Base-by-base conservation (phyloP, 2,797 vertebrate species). In the Melanotaenia boesemani region DNA sequence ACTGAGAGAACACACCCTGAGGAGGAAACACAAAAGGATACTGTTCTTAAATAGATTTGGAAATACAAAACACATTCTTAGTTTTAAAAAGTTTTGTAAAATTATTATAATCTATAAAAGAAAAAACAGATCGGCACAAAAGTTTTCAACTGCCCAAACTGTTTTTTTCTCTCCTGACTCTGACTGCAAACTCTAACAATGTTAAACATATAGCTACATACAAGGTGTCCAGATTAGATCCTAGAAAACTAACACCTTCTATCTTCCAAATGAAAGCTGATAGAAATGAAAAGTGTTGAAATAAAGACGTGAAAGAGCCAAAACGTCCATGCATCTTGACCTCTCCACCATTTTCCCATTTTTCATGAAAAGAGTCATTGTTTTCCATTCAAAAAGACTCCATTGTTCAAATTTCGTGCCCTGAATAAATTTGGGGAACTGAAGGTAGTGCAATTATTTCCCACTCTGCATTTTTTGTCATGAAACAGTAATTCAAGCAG, bases 321-420 rank as follows among this genome's bases (percentile, higher is more conserved):
- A 85, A 84, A 83, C 64, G 63, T 73, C 88, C 83, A 80, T 72
- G 72, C 54, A 59, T 81, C 55, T 50, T 39, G 90, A 82, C 88
- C 83, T 77, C 37, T 32, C 52, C 67, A 50, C 68, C 64, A 18
- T 61, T 7, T 41, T 67, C 56, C 76, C 30, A 52, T 76, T 48
- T 22, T 57, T 72, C 65, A 69, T 93, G 88, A 92, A 92, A 91
- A 83, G 90, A 66, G 26, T 78, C 79, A 76, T 91, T 93, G 92
- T 93, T 78, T 73, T 57, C 34, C 58, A 34, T 70, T 79, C 63
- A 71, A 80, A 92, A 77, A 67, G 87, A 79, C 77, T 7, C 79
- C 81, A 86, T 91, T 93, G 92, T 94, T 82, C 76, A 11, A 56
- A 61, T 70, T 60, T 67, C 66, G 32, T 72, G 55, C 76, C 63